Conservation (phyloP, 2,888 invertebrate species). For the Suillia variegata region DNA sequence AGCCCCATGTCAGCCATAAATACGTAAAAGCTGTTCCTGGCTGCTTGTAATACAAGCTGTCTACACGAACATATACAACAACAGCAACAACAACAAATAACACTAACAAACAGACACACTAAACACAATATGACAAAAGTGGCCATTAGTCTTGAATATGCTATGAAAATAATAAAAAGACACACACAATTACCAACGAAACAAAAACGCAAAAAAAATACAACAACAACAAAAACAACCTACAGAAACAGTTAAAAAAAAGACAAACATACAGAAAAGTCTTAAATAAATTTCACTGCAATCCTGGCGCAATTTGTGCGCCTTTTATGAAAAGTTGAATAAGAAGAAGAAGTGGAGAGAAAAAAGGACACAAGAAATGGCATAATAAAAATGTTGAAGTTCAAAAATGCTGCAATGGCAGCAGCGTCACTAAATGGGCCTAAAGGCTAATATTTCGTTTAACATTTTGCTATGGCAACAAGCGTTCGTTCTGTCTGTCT, state of each 20-base stretch:
- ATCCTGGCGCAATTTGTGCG: conserved; percentile 48
- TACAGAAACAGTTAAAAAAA: conserved; percentile 25
- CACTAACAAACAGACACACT: conserved; percentile 1
- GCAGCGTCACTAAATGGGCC: conserved; percentile 27
- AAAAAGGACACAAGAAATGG: background rate
- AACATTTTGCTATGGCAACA: conserved; percentile 42
- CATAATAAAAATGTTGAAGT: conserved; percentile 4
- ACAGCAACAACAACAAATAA: too few relatives aligned
- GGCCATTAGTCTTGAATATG: conserved; percentile 2
- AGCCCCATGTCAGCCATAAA: conserved; percentile 10
- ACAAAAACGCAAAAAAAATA: conserved; percentile 18
- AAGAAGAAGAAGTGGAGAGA: conserved; percentile 25
- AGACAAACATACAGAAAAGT: conserved; percentile 36
- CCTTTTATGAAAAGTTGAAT: conserved; percentile 48
- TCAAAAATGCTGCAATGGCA: background rate
- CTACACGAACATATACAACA: conserved; percentile 6
- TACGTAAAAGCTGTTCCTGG: conserved; percentile 1
- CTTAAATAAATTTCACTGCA: conserved; percentile 51
- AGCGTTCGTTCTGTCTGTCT: background rate
- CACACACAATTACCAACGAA: conserved; percentile 11
- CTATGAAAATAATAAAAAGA: conserved; percentile 9
- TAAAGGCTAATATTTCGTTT: conserved; percentile 48
- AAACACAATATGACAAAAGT: conserved; percentile 1
- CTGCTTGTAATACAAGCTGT: background rate
- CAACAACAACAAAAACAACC: conserved; percentile 4